Base-by-base conservation (phyloP, 2,113 vertebrate species). In the Pomatorhinus ruficollis region DNA sequence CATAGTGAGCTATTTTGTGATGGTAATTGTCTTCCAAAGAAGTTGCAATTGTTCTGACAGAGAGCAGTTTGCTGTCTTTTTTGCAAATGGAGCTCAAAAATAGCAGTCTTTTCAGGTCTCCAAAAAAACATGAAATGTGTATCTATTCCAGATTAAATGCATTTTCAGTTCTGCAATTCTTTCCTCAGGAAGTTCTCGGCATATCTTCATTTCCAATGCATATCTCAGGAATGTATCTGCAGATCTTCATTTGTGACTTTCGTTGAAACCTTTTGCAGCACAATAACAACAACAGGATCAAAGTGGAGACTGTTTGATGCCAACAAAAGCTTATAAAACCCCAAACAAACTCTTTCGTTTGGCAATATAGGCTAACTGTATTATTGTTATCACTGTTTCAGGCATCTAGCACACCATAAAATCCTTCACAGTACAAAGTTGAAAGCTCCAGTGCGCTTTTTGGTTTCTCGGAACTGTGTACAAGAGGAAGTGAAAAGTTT, bases 231-330 rank as follows among this genome's bases (percentile, higher is more conserved):
- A 94, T 79, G 76, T 64, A 92, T 80, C 88, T 88, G 71, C 91
- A 95, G 24, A 96, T 66, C 45, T 95, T 90, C 52, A 50, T 71
- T 70, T 92, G 65, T 68, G 90, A 53, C 77, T 95, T 97, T 74
- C 59, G 65, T 31, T 92, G 85, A 89, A 98, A 97, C 39, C 93
- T 83, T 78, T 96, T 94, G 33, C 92, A 97, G 44, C 90, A 96
- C 95, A 94, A 60, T 91, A 98, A 87, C 14, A 80, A 96, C 78
- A 61, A 97, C 2, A 3, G 95, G 95, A 94, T 97, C 93, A 81
- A 98, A 96, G 72, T 4, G 11, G 50, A 97, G 69, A 66, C 87
- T 94, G 45, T 76, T 96, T 81, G 93, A 74, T 87, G 84, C 87
- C 31, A 97, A 44, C 0, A 40, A 94, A 71, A 98, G 25, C 87